phyloP scores from a whole-genome alignment of 1,140 invertebrate genomes.

The Drosophila saltans region DNA sequence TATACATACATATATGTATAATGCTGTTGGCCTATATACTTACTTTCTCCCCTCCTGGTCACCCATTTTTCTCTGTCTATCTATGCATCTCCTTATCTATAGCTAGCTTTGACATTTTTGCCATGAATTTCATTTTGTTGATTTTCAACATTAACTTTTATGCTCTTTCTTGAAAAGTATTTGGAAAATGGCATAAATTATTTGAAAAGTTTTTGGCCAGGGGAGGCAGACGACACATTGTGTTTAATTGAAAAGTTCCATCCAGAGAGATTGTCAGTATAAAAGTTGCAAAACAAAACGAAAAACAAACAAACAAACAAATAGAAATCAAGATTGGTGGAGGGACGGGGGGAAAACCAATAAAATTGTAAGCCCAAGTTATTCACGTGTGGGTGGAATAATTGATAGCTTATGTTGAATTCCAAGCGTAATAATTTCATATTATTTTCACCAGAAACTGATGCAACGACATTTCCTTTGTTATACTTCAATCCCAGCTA shows the following conservation, averaged over 20 bases:
- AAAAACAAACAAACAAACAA: conserved; percentile 6
- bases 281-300: conserved; percentile 15
- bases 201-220: conserved; percentile 61
- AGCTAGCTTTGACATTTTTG: conserved; percentile 35
- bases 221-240: conserved; percentile 31
- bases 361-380: conserved; percentile 24
- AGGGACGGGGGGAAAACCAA: conserved; percentile 10
- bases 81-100: not conserved
- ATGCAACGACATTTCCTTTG: conserved; percentile 5
- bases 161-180: conserved; percentile 57
- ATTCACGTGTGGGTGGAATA: conserved; percentile 35
- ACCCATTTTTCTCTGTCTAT: not conserved
- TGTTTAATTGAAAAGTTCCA: conserved; percentile 73
- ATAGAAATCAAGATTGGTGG: not conserved
- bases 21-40: not conserved
- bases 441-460: conserved; percentile 4
- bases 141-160: conserved; percentile 22
- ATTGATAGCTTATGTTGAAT: conserved; percentile 39
- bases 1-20: not conserved
- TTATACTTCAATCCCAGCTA: conserved; percentile 12
- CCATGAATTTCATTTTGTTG: conserved; percentile 67
- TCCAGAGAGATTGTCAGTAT: not conserved
- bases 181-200: conserved; percentile 70
- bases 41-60: not conserved
- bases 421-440: not conserved